A percentile compares a stretch with the other conserved stretches of the same genome.
These are phyloP conservation scores for Orchestia grillus DNA, from an alignment of 1,140 invertebrate species.

Conservation along the genomic window DNA sequence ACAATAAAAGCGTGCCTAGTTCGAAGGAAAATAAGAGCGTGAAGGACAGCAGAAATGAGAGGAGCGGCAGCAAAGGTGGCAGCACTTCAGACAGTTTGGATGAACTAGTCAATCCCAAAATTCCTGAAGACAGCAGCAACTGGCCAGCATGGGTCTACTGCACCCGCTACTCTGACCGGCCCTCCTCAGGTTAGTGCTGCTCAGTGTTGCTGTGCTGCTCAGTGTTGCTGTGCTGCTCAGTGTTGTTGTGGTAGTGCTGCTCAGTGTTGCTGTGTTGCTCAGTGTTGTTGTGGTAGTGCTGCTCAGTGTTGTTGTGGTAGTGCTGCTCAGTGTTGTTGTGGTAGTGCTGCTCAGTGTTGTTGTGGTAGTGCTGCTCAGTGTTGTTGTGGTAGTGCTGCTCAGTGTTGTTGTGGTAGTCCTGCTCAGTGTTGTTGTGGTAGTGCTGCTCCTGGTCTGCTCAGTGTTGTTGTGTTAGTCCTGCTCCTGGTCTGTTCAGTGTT, in stretches of 20 bases:
- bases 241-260: not conserved
- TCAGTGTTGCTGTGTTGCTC: too few relatives aligned
- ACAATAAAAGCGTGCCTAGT: not conserved
- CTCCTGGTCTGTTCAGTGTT: too few relatives aligned
- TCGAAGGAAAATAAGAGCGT: not conserved
- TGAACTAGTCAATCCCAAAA: conserved; percentile 64
- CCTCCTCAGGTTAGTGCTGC: conserved; percentile 87
- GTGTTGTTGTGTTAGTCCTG: too few relatives aligned
- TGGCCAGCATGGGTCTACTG: conserved; percentile 98
- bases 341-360: too few relatives aligned
- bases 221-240: not conserved
- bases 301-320: too few relatives aligned
- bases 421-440: too few relatives aligned
- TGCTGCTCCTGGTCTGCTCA: too few relatives aligned
- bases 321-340: too few relatives aligned
- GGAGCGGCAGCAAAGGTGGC: conserved; percentile 21
- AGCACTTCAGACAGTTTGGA: conserved; percentile 65
- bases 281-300: too few relatives aligned
- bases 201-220: not conserved
- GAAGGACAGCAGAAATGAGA: not conserved
- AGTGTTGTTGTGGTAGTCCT: too few relatives aligned
- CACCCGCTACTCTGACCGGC: conserved; percentile 95
- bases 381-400: too few relatives aligned
- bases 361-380: too few relatives aligned
- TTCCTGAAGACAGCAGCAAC: conserved; percentile 67